phyloP scores from a whole-genome alignment of 2,797 vertebrate genomes.

The Hipposideros larvatus region DNA sequence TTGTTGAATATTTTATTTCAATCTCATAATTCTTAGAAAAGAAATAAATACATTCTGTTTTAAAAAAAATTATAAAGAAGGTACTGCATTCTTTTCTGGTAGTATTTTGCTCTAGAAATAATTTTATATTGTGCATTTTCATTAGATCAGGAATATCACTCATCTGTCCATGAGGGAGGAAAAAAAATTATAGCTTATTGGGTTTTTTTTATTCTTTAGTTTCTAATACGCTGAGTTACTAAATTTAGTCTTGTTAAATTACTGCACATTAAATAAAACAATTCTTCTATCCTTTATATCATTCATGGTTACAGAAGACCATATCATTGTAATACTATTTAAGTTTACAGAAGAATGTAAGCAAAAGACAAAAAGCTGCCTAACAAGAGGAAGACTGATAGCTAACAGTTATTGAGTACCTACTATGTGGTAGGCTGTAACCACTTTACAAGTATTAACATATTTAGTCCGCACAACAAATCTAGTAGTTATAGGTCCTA shows the following conservation, averaged over 20 bases:
- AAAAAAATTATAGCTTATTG: background rate
- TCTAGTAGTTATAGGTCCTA: background rate
- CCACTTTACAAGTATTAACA: background rate
- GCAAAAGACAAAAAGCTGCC: constrained; percentile 36
- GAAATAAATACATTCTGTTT: constrained; percentile 12
- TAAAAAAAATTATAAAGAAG: background rate
- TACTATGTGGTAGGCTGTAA: background rate
- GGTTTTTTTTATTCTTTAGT: background rate
- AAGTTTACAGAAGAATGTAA: constrained; percentile 43
- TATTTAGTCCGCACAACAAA: background rate
- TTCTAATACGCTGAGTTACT: constrained; percentile 21
- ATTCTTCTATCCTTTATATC: background rate
- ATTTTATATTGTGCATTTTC: background rate
- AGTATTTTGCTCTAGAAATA: constrained; percentile 51
- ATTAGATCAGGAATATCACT: background rate
- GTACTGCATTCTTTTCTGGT: constrained; percentile 19
- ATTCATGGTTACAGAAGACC: constrained; percentile 23
- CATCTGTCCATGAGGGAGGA: background rate
- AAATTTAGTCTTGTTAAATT: constrained; percentile 58
- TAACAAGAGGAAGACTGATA: background rate
- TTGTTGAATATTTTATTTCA: constrained; percentile 43
- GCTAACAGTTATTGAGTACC: background rate
- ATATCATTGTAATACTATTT: background rate
- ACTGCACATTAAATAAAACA: constrained; percentile 31
- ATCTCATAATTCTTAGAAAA: constrained; percentile 35